Percentiles rank a stretch among this genome's conserved stretches.
Conservation (phyloP, 2,797 vertebrate genomes). For the Paedocypris micromegethes region DNA sequence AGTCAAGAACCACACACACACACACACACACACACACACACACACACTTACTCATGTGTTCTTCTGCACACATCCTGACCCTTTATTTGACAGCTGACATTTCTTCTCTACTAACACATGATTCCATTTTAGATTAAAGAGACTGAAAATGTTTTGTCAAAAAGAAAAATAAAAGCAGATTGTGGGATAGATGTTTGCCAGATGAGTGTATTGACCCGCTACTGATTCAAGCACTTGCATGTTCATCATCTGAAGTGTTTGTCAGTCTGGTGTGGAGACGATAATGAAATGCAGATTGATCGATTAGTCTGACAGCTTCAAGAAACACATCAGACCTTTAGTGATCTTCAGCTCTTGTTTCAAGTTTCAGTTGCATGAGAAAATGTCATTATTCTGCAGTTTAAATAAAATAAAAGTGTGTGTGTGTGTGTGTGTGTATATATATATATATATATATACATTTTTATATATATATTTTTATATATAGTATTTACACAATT, state of each 20-base stretch:
- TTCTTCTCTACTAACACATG: conserved; percentile 6
- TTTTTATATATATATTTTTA: no score
- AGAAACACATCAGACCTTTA: background rate
- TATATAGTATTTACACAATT: no score
- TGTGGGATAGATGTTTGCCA: background rate
- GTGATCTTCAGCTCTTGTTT: conserved; percentile 5
- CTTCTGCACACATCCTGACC: background rate
- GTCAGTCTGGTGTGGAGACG: conserved; percentile 2
- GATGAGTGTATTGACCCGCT: background rate
- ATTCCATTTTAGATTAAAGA: conserved; percentile 1
- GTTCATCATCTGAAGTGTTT: conserved; percentile 1
- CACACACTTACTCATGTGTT: conserved; percentile 1
- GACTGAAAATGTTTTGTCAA: background rate
- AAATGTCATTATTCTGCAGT: no score
- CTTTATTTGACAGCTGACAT: conserved; percentile 8
- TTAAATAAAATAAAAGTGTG: no score
- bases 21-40: conserved; percentile 6
- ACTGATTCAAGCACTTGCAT: background rate
- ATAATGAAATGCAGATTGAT: conserved; percentile 22
- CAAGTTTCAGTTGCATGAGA: background rate
- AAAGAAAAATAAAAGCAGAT: no score
- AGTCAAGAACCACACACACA: conserved; percentile 12
- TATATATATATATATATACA: no score
- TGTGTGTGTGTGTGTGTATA: no score
- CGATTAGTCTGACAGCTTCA: conserved; percentile 25